phyloP scores from a whole-genome alignment of 2,888 invertebrate genomes.

The Agonum fuliginosum region DNA sequence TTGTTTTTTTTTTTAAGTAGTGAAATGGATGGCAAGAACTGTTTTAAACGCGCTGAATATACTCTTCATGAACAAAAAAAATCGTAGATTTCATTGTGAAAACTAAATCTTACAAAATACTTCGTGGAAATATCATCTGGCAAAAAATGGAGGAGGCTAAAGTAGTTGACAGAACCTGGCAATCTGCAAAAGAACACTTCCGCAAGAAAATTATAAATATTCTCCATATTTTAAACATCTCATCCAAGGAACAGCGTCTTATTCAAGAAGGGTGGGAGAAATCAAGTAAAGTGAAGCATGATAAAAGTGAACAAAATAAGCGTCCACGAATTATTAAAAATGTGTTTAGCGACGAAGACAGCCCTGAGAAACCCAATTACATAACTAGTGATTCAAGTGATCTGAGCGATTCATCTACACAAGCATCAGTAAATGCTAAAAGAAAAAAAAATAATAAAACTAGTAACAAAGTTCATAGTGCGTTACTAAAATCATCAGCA shows the following conservation, averaged over 20 bases:
- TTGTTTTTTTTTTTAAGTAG: no score
- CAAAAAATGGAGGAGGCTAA: neutral
- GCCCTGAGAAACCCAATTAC: neutral
- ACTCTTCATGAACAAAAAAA: neutral
- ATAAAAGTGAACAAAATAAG: neutral
- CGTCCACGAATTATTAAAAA: neutral
- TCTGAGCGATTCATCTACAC: neutral
- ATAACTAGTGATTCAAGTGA: neutral
- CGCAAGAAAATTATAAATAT: neutral
- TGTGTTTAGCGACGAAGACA: neutral
- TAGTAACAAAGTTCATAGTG: no score
- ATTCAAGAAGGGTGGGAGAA: neutral
- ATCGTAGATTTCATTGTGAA: neutral
- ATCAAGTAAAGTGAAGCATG: neutral
- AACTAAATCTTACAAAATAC: neutral
- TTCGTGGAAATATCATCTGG: slow-evolving; percentile 14
- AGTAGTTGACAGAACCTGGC: neutral
- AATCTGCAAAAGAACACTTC: slow-evolving; percentile 5
- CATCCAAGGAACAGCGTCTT: neutral
- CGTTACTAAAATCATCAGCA: no score
- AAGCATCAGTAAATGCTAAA: no score
- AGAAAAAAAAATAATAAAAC: no score
- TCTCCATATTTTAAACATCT: neutral
- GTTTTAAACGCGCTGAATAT: slow-evolving; percentile 7
- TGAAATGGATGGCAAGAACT: no score